Evolutionary conservation across 2,888 invertebrate genomes (phyloP).

Genomic region (Nephrotoma guestfalica): DNA sequence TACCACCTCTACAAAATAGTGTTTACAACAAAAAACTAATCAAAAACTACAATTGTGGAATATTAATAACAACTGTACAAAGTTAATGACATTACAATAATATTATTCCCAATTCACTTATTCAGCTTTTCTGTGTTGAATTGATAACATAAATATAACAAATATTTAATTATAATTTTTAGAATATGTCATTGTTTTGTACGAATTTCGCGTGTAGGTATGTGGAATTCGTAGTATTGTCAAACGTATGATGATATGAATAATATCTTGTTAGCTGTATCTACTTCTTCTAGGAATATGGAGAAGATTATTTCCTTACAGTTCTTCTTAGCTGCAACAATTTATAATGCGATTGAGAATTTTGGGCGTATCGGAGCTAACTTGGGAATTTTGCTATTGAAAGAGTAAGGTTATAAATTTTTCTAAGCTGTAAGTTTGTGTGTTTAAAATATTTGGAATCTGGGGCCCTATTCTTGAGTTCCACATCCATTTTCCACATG

Average conservation of each 20-base stretch:
- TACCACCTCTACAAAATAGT: background rate
- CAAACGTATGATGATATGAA: too few relatives aligned
- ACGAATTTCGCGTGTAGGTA: background rate
- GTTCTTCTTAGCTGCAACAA: rapidly evolving
- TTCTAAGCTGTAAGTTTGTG: too few relatives aligned
- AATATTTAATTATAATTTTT: background rate
- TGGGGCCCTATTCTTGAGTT: too few relatives aligned
- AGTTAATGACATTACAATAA: background rate
- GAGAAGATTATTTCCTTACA: too few relatives aligned
- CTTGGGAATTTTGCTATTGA: too few relatives aligned
- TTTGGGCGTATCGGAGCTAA: rapidly evolving
- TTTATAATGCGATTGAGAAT: too few relatives aligned
- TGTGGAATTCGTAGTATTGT: too few relatives aligned
- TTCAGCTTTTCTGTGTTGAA: background rate
- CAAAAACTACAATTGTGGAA: background rate
- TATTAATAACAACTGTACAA: background rate
- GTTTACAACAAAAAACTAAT: background rate
- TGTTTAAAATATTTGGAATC: too few relatives aligned
- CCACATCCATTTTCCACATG: too few relatives aligned
- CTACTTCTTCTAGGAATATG: too few relatives aligned
- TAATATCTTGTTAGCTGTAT: too few relatives aligned
- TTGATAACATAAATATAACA: background rate
- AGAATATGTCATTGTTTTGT: background rate
- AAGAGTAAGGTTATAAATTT: too few relatives aligned
- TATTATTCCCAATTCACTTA: background rate